Percentiles rank a stretch among this genome's conserved stretches.
Conservation (phyloP, 2,113 vertebrate genomes). For the Saguinus imperator region DNA sequence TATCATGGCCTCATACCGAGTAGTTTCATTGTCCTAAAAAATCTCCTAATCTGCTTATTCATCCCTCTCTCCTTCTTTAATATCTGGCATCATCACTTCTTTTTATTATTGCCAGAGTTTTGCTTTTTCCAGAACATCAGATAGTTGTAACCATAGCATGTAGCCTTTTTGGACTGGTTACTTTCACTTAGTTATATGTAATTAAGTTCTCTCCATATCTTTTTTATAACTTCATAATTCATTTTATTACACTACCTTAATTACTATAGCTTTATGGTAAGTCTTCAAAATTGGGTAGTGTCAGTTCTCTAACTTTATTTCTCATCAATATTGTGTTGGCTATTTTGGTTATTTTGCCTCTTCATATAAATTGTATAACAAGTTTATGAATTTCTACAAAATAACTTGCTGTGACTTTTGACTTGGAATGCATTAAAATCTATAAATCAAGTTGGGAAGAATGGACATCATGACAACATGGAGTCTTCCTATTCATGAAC, state of each 20-base stretch:
- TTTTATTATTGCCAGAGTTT: neutral
- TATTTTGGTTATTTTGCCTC: neutral
- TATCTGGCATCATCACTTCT: rapidly evolving
- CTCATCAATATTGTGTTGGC: neutral
- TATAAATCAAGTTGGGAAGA: neutral
- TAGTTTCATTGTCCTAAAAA: neutral
- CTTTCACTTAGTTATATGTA: neutral
- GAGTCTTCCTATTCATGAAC: neutral
- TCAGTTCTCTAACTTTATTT: neutral
- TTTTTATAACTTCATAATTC: neutral
- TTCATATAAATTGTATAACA: neutral
- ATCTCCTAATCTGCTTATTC: too few relatives aligned
- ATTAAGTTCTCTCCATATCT: neutral
- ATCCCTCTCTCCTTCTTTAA: neutral
- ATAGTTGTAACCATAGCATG: neutral
- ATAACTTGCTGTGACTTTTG: neutral
- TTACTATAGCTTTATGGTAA: neutral
- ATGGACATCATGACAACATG: neutral
- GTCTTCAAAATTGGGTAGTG: neutral
- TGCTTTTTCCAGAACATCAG: neutral
- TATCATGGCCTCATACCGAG: neutral
- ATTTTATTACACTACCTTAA: neutral
- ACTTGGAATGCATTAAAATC: neutral
- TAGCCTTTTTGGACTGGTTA: neutral
- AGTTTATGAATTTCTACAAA: neutral